Conservation (phyloP, 1,140 invertebrate species). For the Teleopsis dalmanni region DNA sequence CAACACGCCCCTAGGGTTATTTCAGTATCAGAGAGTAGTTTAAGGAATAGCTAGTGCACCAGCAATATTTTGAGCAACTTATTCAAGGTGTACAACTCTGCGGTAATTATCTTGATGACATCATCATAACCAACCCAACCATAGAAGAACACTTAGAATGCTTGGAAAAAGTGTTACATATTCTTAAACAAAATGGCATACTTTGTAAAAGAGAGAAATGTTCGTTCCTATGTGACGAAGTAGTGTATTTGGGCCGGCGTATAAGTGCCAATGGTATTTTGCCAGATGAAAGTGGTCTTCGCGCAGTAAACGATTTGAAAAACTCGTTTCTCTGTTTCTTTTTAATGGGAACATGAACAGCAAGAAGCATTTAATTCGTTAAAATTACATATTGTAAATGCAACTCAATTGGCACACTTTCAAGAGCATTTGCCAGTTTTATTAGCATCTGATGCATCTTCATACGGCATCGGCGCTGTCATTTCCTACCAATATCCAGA, state of each 20-base stretch:
- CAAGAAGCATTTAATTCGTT: conserved; percentile 3
- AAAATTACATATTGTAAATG: conserved; percentile 6
- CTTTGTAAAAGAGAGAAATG: conserved; percentile 15
- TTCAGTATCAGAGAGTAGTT: conserved; percentile 39
- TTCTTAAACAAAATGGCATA: conserved; percentile 10
- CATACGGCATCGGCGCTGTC: conserved; percentile 46
- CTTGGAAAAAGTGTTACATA: conserved; percentile 24
- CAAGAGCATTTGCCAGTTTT: conserved; percentile 43
- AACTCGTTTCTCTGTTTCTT: conserved; percentile 17
- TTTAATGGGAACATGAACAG: conserved; percentile 19
- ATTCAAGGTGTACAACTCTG: conserved; percentile 33
- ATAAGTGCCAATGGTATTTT: conserved; percentile 22
- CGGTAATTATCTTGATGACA: conserved; percentile 36
- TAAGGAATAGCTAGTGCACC: conserved; percentile 38
- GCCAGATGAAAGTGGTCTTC: conserved; percentile 10
- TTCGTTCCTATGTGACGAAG: conserved; percentile 18
- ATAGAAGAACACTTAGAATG: conserved; percentile 22
- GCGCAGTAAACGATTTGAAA: conserved; percentile 14
- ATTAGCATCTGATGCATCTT: conserved; percentile 47
- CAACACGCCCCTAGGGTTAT: conserved; percentile 36
- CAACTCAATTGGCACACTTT: conserved; percentile 33
- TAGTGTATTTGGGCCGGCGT: conserved; percentile 25
- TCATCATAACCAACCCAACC: conserved; percentile 23
- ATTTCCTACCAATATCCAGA: conserved; percentile 43
- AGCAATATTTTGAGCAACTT: conserved; percentile 24